Conservation (phyloP, 1,140 invertebrate species). For the Meloidogyne floridensis region DNA sequence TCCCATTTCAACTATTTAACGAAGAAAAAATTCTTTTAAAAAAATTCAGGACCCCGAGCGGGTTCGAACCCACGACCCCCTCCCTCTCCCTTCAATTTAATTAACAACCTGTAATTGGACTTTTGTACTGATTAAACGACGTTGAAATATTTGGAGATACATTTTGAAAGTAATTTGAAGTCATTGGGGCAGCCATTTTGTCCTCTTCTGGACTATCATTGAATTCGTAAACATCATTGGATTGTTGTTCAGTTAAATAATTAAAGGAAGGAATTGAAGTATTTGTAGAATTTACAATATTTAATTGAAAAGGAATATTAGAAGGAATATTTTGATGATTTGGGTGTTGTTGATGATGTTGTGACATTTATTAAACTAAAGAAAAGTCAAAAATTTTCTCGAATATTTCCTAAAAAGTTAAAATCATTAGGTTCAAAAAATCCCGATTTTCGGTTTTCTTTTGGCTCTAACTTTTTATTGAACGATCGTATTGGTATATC, state of each 20-base stretch:
- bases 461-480: too few relatives aligned
- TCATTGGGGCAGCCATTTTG: background rate
- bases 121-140: background rate
- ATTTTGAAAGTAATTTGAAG: background rate
- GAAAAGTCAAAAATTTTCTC: background rate
- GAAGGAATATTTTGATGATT: background rate
- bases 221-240: constrained; percentile 39
- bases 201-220: constrained; percentile 40
- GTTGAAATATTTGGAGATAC: background rate
- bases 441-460: too few relatives aligned
- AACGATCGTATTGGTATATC: too few relatives aligned
- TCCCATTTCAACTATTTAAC: too few relatives aligned
- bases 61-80: too few relatives aligned
- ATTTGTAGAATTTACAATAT: background rate
- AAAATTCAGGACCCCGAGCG: background rate
- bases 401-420: too few relatives aligned
- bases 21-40: background rate
- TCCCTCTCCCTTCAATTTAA: too few relatives aligned
- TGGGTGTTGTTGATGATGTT: background rate
- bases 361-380: background rate
- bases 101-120: background rate
- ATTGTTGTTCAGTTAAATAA: constrained; percentile 3
- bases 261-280: background rate
- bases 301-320: background rate
- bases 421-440: too few relatives aligned